Conservation (phyloP, 2,113 vertebrate genomes). For the Columbina picui region DNA sequence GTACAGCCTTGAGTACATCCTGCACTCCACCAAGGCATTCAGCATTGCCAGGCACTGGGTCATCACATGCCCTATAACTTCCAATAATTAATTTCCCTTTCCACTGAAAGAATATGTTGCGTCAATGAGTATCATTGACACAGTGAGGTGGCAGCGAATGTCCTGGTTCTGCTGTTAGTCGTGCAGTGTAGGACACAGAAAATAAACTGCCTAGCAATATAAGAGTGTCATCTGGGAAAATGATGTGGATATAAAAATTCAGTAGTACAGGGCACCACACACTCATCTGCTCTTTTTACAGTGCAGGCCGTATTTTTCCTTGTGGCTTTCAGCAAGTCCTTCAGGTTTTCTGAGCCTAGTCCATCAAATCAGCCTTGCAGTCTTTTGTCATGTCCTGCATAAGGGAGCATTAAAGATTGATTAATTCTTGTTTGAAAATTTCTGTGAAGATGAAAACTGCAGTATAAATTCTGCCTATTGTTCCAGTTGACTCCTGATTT, state of each 20-base stretch:
- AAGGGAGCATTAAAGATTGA: conserved; percentile 23
- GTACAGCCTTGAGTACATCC: neutral
- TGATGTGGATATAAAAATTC: neutral
- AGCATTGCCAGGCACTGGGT: neutral
- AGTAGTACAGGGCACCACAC: neutral
- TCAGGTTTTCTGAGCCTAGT: neutral
- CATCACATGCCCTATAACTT: neutral
- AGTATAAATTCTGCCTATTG: conserved; percentile 39
- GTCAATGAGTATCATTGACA: neutral
- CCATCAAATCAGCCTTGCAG: neutral
- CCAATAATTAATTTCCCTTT: conserved; percentile 5
- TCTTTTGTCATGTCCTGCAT: neutral
- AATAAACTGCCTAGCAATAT: neutral
- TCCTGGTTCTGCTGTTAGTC: conserved; percentile 2
- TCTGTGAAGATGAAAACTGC: conserved; percentile 31
- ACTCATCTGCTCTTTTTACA: neutral
- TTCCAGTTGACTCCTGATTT: conserved; percentile 41
- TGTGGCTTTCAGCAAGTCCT: neutral
- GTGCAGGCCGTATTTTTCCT: neutral
- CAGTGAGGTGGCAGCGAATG: neutral
- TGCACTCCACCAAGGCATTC: neutral
- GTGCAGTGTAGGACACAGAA: neutral
- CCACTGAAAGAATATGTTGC: neutral
- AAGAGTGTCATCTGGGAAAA: neutral
- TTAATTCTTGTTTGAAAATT: conserved; percentile 52